A percentile compares a stretch with the other conserved stretches of the same genome.
Evolutionary conservation across 1,140 invertebrate species (phyloP).

Genomic region (Pseudomyrmex cubaensis): DNA sequence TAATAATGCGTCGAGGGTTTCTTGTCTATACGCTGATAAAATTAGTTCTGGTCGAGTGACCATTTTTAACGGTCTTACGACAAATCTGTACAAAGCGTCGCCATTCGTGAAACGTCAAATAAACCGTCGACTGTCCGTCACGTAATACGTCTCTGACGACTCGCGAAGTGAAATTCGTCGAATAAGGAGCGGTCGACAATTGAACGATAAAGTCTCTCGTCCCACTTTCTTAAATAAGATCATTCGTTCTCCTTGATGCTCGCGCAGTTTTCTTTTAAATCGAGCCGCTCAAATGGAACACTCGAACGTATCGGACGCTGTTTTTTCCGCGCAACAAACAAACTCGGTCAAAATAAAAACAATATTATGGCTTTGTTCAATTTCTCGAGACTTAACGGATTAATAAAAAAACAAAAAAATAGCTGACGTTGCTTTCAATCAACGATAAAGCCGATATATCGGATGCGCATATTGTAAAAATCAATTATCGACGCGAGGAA

Average conservation of each 20-base stretch:
- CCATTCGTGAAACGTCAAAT: slow-evolving; percentile 78
- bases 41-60: neutral
- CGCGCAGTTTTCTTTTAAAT: slow-evolving; percentile 41
- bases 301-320: neutral
- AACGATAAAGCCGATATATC: neutral
- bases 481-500: slow-evolving; percentile 69
- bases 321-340: slow-evolving; percentile 12
- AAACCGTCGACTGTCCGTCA: slow-evolving; percentile 47
- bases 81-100: slow-evolving; percentile 76
- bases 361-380: slow-evolving; percentile 1
- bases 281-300: neutral
- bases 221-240: slow-evolving; percentile 42
- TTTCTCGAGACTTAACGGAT: slow-evolving; percentile 6
- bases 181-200: slow-evolving; percentile 25
- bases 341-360: neutral
- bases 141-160: slow-evolving; percentile 50
- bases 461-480: slow-evolving; percentile 50
- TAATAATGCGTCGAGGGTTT: neutral
- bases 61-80: slow-evolving; percentile 76
- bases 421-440: slow-evolving; percentile 6
- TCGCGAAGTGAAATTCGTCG: slow-evolving; percentile 49
- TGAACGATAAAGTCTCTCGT: slow-evolving; percentile 39
- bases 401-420: slow-evolving; percentile 10
- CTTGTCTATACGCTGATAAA: neutral
- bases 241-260: slow-evolving; percentile 5